These are phyloP conservation scores for Rotaria sp. DNA, from an alignment of 2,888 invertebrate species.

Conservation along the genomic window DNA sequence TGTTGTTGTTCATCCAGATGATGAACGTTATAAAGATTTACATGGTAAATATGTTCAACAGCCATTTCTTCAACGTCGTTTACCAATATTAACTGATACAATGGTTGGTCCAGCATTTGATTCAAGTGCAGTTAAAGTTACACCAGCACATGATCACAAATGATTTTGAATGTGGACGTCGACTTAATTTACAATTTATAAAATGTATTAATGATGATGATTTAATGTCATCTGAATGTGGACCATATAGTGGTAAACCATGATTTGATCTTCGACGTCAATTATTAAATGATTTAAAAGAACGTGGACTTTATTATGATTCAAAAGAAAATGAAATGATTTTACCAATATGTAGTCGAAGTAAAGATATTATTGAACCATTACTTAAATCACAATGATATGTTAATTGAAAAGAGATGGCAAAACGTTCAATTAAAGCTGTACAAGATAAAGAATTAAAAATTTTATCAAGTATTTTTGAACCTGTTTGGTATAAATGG, in stretches of 20 bases:
- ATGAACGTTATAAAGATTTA: constrained; percentile 67
- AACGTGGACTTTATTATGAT: constrained; percentile 69
- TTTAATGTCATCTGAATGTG: constrained; percentile 71
- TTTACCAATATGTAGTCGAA: constrained; percentile 81
- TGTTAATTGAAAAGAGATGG: constrained; percentile 79
- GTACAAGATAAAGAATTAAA: constrained; percentile 73
- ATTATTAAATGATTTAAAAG: constrained; percentile 70
- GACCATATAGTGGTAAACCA: constrained; percentile 73
- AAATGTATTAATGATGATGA: constrained; percentile 86
- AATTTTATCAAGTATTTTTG: constrained; percentile 81
- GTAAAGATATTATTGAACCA: constrained; percentile 93
- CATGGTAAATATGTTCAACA: constrained; percentile 76
- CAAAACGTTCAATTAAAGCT: constrained; percentile 71
- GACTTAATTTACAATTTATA: constrained; percentile 76
- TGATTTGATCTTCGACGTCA: constrained; percentile 79
- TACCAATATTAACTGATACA: constrained; percentile 82
- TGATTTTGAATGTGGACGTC: constrained; percentile 87
- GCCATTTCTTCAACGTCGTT: constrained; percentile 71
- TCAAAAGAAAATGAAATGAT: constrained; percentile 87
- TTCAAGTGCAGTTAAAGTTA: constrained; percentile 96
- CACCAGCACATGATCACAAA: constrained; percentile 93
- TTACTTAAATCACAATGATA: constrained; percentile 95
- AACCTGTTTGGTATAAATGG: constrained; percentile 90
- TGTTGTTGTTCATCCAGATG: constrained; percentile 91
- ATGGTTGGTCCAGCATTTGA: constrained; percentile 92